Evolutionary conservation across 1,140 invertebrate genomes (phyloP), one percentile per base, ranked within the genome.

Genomic region (Sitodiplosis mosellana): DNA sequence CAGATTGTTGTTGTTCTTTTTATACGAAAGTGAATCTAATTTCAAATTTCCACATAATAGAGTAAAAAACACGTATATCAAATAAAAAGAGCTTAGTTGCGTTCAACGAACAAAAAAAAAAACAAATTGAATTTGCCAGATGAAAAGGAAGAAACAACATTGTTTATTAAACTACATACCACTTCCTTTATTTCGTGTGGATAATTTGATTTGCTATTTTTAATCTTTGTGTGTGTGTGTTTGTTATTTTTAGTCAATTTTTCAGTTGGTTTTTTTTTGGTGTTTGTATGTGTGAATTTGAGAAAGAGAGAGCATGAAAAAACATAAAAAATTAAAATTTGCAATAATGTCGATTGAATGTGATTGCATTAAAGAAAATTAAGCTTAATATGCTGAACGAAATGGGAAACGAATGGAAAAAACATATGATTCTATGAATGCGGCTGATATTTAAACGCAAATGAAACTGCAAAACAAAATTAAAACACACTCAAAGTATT

Each of bases 261-360:
- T 3, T 27, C 4, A 5, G 3, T 27, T 5, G 3, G 27, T 27
- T 3, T 27, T 27, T 5, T 15, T 40, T 40, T n/a, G 3, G 14
- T 40, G 37, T 40, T 2, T 40, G 37, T 40, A 15, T 40, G 37
- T 40, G 18, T 40, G 37, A 40, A 12, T 40, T 4, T 12, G 14
- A 40, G 37, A 44, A 15, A n/a, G 20, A 33, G 21, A 55, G 49
- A 61, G 56, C 56, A 57, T 56, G 59, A 56, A 55, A 56, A 57
- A 53, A 51, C 41, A 51, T 53, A 47, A 51, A 45, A 46, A 49
- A n/a, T n/a, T 27, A 5, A 27, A 27, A 27, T 27, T 27, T 27
- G 27, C 27, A 27, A 10, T 27, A 27, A 47, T 48, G 48, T 43
- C 45, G 49, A 52, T 46, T 21, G 47, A 47, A 45, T 44, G 33